Percentiles rank a stretch among this genome's conserved stretches.
Evolutionary conservation across 2,797 vertebrate genomes (phyloP).

Genomic region (Hozukius guyotensis): DNA sequence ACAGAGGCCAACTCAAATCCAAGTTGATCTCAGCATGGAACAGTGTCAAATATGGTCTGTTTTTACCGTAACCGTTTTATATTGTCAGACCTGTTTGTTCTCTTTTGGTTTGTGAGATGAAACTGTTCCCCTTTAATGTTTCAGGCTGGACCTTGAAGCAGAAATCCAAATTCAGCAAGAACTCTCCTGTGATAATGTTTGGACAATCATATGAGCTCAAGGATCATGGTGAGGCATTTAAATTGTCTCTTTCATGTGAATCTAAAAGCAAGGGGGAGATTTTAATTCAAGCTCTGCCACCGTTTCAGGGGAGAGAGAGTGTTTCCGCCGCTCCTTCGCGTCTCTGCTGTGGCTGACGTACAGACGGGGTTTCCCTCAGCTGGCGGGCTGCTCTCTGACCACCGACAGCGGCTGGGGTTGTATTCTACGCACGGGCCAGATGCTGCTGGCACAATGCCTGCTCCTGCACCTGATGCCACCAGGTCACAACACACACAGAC

Average conservation of each 20-base stretch:
- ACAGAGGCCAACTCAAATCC: constrained; percentile 85
- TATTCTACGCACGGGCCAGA: constrained; percentile 91
- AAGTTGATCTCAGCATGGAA: constrained; percentile 90
- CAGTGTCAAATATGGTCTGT: constrained; percentile 90
- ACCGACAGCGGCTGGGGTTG: constrained; percentile 95
- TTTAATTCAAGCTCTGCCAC: not conserved
- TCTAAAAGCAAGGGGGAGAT: not conserved
- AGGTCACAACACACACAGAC: constrained; percentile 75
- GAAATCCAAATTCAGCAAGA: constrained; percentile 87
- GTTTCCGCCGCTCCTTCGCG: constrained; percentile 83
- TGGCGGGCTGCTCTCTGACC: constrained; percentile 83
- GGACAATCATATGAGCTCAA: constrained; percentile 84
- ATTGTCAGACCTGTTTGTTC: not conserved
- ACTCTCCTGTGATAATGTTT: constrained; percentile 85
- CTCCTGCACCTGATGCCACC: constrained; percentile 85
- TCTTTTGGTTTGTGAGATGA: not conserved
- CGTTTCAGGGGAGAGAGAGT: constrained; percentile 80
- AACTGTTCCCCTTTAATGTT: not conserved
- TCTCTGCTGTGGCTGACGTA: constrained; percentile 92
- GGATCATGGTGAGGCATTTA: constrained; percentile 75
- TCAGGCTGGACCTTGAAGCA: constrained; percentile 88
- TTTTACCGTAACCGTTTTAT: not conserved
- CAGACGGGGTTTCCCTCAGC: constrained; percentile 85
- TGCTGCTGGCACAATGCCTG: constrained; percentile 90
- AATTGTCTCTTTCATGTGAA: not conserved